Base-by-base conservation (phyloP, 2,797 vertebrate species). In the Sciaenops ocellatus region DNA sequence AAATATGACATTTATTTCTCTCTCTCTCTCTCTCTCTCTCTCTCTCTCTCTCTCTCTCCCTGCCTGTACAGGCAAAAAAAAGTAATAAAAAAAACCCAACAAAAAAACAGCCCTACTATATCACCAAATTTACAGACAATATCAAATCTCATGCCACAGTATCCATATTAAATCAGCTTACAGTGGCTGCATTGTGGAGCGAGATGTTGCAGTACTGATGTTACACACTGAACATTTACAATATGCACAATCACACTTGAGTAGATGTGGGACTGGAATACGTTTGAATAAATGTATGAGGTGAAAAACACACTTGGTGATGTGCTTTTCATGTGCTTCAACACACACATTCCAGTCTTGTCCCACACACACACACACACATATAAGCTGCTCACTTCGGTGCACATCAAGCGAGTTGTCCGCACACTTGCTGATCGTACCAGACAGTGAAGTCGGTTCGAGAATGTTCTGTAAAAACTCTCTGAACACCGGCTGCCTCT, bases 261-360 rank as follows among this genome's bases (percentile, higher is more conserved):
- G 55, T 16, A 70, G 64, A 76, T 5, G 52, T 46, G 24, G 48
- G 38, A 72, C 26, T 26, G 34, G 3, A 60, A 22, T n/a, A 38
- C 34, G n/a, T 71, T 22, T 67, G 42, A 82, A 78, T 64, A 62
- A 82, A 74, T 73, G 50, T 3, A 81, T 69, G 70, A 79, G 55
- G 62, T 50, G 59, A 60, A 76, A 76, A 70, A 57, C 42, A 42
- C 66, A 54, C 60, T 69, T 47, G 9, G n/a, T 38, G 16, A 38
- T 9, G 28, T 41, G n/a, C 34, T 59, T 77, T 69, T 69, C 38
- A 66, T 64, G 24, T 16, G 34, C 65, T 47, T 68, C 44, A 48
- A 48, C 22, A 54, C 55, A 73, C 11, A 63, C 9, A 18, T 12
- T 28, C 28, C 4, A 17, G 17, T 57, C 20, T 42, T 34, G 13